Evolutionary conservation across 2,113 vertebrate genomes (phyloP).

Genomic region (Vidua chalybeata): DNA sequence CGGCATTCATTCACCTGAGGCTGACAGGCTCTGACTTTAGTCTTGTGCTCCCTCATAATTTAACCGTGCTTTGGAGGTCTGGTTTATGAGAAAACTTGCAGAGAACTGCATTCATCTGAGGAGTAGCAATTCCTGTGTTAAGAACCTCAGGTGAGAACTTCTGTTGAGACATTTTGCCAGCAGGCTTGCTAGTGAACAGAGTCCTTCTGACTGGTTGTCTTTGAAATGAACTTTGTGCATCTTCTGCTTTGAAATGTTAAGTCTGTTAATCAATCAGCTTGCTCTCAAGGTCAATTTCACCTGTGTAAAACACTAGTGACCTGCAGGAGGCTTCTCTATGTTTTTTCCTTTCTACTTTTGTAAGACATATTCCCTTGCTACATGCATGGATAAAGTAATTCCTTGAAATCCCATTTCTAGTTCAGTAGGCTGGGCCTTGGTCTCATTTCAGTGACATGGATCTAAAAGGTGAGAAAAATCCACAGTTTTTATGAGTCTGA

Average conservation of each 20-base stretch:
- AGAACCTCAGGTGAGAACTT: neutral
- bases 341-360: neutral
- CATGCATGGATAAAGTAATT: rapidly evolving
- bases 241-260: neutral
- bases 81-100: neutral
- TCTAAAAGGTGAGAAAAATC: neutral
- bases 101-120: neutral
- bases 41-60: neutral
- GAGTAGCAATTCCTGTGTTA: neutral
- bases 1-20: neutral
- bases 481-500: neutral
- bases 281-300: neutral
- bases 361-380: neutral
- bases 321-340: neutral
- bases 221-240: neutral
- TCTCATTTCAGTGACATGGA: neutral
- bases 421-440: neutral
- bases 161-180: neutral
- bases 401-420: neutral
- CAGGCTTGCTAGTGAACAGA: neutral
- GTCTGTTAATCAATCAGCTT: neutral
- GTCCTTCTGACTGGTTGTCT: neutral
- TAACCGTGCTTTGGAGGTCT: neutral
- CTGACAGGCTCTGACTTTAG: neutral
- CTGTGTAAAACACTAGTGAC: neutral